Evolutionary conservation across 2,888 invertebrate genomes (phyloP).

Genomic region (Calliscelio sp.): DNA sequence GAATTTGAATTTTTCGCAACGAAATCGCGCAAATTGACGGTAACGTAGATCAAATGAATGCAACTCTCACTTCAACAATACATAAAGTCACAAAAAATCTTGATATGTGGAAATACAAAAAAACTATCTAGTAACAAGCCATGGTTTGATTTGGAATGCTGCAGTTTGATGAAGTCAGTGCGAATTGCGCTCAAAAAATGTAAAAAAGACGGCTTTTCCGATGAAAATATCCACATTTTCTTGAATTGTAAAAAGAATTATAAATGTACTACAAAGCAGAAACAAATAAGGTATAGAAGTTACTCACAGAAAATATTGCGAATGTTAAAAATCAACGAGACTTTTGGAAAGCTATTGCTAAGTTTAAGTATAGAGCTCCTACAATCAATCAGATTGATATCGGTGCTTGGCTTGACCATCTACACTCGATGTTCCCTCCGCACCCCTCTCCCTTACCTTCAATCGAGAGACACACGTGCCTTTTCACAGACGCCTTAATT

Average conservation of each 20-base stretch:
- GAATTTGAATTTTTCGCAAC: too few species aligned
- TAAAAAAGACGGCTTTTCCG: neutral
- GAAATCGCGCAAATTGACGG: neutral
- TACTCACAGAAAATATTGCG: neutral
- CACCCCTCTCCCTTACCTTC: neutral
- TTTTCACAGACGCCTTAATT: neutral
- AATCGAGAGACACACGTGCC: neutral
- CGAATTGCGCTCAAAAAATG: neutral
- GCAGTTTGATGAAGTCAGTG: neutral
- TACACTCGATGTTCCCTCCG: neutral
- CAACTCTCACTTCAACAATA: neutral
- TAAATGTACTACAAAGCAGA: neutral
- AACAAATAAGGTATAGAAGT: neutral
- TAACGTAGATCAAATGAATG: neutral
- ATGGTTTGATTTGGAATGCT: constrained; percentile 8
- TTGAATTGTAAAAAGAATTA: neutral
- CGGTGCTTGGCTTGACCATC: neutral
- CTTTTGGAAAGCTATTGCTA: neutral
- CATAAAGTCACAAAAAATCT: neutral
- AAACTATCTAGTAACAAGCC: neutral
- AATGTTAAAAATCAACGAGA: constrained; percentile 1
- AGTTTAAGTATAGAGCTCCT: neutral
- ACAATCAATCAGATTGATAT: constrained; percentile 1
- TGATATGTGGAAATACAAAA: neutral
- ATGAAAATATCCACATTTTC: neutral